Base-by-base conservation (phyloP, 1,140 invertebrate species). In the Rhyzopertha dominica region DNA sequence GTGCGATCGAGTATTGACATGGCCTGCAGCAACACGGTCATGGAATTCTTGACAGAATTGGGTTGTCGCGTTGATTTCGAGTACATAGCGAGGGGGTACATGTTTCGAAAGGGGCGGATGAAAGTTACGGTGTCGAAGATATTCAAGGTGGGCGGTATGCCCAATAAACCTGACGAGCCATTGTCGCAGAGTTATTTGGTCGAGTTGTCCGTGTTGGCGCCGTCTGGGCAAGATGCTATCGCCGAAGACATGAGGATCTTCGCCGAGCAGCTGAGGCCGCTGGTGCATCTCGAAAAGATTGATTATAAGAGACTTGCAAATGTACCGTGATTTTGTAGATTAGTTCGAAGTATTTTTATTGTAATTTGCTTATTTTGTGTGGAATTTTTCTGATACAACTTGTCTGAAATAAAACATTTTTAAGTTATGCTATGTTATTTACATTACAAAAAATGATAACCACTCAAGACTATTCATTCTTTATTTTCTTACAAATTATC, bases 61-160 rank as follows among this genome's bases (percentile, higher is more conserved):
- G 94, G 94, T 5, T 91, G 86, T 59, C 73, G 86, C 48, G 68
- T 90, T 34, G 94, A 97, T 62, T 95, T 92, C 75, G 94, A 97
- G 71, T 97, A 90, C 64, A 87, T 91, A 54, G 81, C 88, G 0
- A 84, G 91, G 71, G 95, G 94, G 10, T 95, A 88, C 56, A 92
- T 97, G 81, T 97, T 97, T 59, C 78, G 91, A 35, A 97, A 97
- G 74, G 94, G 94, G 1, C 75, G 93, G 61, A 95, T 98, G 89
- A 97, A 97, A 68, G 87, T 96, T 2, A 95, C 90, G 2, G 91
- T 97, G 0, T 90, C 90, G 1, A 97, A 97, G 70, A 84, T 98
- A 8, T 94, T 89, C 54, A 92, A 91, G 78, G 85, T 90, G 73
- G 72, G 70, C 28, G 68, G 68, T 25, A 75, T 76, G 67, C 81